phyloP scores from a whole-genome alignment of 2,888 invertebrate genomes.

The Willowsia nigromaculata region DNA sequence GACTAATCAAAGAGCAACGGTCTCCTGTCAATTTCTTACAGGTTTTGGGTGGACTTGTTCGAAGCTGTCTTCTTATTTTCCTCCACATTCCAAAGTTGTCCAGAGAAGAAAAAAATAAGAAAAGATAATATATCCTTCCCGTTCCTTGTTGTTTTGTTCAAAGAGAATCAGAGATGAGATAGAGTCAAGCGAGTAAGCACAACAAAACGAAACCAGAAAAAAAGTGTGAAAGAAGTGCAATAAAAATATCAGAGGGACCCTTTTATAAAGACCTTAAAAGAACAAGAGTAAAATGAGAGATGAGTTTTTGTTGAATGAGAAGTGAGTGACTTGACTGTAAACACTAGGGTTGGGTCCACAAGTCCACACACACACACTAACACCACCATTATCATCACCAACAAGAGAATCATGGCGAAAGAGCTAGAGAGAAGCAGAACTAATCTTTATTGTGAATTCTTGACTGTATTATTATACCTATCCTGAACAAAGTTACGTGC shows the following conservation, averaged over 20 bases:
- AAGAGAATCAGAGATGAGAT: background rate
- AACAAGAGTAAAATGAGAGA: conserved; percentile 61
- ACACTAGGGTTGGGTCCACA: conserved; percentile 68
- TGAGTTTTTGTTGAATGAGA: conserved; percentile 66
- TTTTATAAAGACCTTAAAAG: conserved; percentile 63
- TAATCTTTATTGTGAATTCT: conserved; percentile 22
- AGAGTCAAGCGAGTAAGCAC: background rate
- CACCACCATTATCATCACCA: conserved; percentile 24
- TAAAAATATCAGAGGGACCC: conserved; percentile 71
- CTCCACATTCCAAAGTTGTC: conserved; percentile 57
- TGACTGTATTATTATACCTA: background rate
- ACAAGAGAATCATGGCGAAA: conserved; percentile 43
- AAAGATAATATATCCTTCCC: conserved; percentile 60
- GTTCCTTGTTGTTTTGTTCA: conserved; percentile 60
- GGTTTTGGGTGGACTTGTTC: conserved; percentile 69
- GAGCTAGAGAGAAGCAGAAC: conserved; percentile 28
- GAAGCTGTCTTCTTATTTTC: conserved; percentile 50
- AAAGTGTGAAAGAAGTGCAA: conserved; percentile 71
- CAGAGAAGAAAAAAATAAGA: conserved; percentile 43
- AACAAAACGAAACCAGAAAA: conserved; percentile 51
- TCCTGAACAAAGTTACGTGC: conserved; percentile 44
- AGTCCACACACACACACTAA: conserved; percentile 32
- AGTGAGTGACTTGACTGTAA: conserved; percentile 69
- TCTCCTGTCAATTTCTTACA: conserved; percentile 69
- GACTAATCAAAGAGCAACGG: conserved; percentile 53